Percentiles rank a stretch among this genome's conserved stretches.
These are phyloP conservation scores for Microctonus aethiopoides DNA, from an alignment of 2,888 invertebrate genomes.

Conservation along the genomic window DNA sequence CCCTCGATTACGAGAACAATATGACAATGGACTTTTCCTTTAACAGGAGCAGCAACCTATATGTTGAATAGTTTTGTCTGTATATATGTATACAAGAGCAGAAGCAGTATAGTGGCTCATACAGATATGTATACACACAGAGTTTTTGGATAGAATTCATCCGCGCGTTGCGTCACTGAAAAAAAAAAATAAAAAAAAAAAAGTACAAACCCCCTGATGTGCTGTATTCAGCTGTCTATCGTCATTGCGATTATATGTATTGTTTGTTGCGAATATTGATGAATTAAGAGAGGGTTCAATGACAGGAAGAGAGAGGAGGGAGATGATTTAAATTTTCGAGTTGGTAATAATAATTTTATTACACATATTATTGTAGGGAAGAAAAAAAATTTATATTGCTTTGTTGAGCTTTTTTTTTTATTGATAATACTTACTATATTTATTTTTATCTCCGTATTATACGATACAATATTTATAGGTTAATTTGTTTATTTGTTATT, in stretches of 20 bases:
- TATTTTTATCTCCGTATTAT: slow-evolving; percentile 56
- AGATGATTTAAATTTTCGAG: not conserved
- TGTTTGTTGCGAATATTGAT: not conserved
- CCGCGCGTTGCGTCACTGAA: slow-evolving; percentile 23
- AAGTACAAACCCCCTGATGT: slow-evolving; percentile 2
- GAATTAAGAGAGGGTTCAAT: not conserved
- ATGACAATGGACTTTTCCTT: slow-evolving; percentile 34
- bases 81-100: not conserved
- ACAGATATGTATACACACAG: not conserved
- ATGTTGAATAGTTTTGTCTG: not conserved
- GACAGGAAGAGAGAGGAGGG: not conserved
- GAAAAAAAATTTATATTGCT: not conserved
- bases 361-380: too few relatives aligned
- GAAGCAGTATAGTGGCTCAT: not conserved
- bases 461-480: slow-evolving; percentile 64
- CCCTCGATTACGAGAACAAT: slow-evolving; percentile 37
- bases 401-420: not conserved
- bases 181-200: not conserved
- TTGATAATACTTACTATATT: slow-evolving; percentile 49
- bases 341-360: too few relatives aligned
- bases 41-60: slow-evolving; percentile 23
- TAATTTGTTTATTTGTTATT: slow-evolving; percentile 51
- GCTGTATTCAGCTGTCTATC: slow-evolving; percentile 22
- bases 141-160: slow-evolving; percentile 29
- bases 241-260: slow-evolving; percentile 2